Evolutionary conservation across 2,797 vertebrate species (phyloP), one percentile per base, ranked within the genome.

Genomic region (Enteromius trimaculatus): DNA sequence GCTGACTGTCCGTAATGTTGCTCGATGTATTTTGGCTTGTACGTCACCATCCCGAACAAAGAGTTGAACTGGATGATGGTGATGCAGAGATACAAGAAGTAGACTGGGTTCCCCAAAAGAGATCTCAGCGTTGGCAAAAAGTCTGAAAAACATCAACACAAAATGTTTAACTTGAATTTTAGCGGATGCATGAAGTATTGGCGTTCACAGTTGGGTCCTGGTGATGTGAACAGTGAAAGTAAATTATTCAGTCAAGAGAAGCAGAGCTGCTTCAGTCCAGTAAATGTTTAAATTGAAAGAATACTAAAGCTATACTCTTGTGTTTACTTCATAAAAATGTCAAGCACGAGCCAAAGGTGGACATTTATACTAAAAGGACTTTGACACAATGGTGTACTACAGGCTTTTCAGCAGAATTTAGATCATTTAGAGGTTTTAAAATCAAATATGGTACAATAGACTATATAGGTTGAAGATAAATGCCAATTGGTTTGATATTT

Each of bases 21-120:
- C 71, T 99, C 98, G 14, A 98, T 99, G 85, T 97, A 99, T 88
- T 99, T 99, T 21, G 97, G 95, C 85, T 99, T 98, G 87, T 97
- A 99, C 0, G 98, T 99, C 84, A 98, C 96, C 97, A 99, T 97
- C 71, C 97, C 97, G 71, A 99, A 97, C 82, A 99, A 93, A 77
- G 97, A 97, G 91, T 98, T 99, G 90, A 97, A 96, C 88, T 99
- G 97, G 90, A 97, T 89, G n/a, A 97, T 94, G 58, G 96, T 97
- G 78, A 97, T 93, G 83, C 96, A 96, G 72, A 98, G 90, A 89
- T 96, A 97, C n/a, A 97, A 88, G 89, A 95, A 87, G 87, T 96
- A 99, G 29, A 98, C 93, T 4, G 95, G 95, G 82, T 97, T 98
- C 84, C 95, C 95, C 47, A 99, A 92, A 60, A 99, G 95, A 60